phyloP scores from a whole-genome alignment of 2,888 invertebrate species.

The Scaptomyza caliginosa region DNA sequence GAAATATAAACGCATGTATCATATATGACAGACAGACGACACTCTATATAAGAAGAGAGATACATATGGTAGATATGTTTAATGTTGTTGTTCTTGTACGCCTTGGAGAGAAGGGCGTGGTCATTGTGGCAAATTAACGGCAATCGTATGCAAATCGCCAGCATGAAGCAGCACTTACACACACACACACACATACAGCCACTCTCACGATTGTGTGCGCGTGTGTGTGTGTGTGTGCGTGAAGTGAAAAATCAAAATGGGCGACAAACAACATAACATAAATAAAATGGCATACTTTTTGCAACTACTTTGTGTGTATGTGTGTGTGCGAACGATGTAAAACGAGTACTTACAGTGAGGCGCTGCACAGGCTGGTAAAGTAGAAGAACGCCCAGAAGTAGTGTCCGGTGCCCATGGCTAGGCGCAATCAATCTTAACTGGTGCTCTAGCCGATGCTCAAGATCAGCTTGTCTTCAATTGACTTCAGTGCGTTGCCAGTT shows the following conservation, averaged over 20 bases:
- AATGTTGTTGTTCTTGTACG: constrained; percentile 2
- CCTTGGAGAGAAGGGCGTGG: constrained; percentile 24
- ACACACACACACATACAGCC: constrained; percentile 1
- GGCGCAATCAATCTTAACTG: constrained; percentile 26
- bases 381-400: constrained; percentile 84
- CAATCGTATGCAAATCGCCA: constrained; percentile 71
- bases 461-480: background rate
- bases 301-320: constrained; percentile 46
- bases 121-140: constrained; percentile 59
- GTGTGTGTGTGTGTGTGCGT: constrained; percentile 46
- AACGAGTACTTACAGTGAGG: constrained; percentile 83
- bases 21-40: constrained; percentile 18
- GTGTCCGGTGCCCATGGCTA: constrained; percentile 84
- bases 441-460: background rate
- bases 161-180: constrained; percentile 44
- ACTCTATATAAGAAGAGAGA: constrained; percentile 11
- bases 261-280: constrained; percentile 40
- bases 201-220: constrained; percentile 32
- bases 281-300: constrained; percentile 47
- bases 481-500: constrained; percentile 1
- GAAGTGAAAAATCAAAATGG: constrained; percentile 42
- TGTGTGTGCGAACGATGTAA: constrained; percentile 6
- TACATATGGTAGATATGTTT: constrained; percentile 8
- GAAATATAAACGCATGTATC: constrained; percentile 20
- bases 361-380: constrained; percentile 84